Base-by-base conservation (phyloP, 1,140 invertebrate genomes). In the Drosophila chauvacae region DNA sequence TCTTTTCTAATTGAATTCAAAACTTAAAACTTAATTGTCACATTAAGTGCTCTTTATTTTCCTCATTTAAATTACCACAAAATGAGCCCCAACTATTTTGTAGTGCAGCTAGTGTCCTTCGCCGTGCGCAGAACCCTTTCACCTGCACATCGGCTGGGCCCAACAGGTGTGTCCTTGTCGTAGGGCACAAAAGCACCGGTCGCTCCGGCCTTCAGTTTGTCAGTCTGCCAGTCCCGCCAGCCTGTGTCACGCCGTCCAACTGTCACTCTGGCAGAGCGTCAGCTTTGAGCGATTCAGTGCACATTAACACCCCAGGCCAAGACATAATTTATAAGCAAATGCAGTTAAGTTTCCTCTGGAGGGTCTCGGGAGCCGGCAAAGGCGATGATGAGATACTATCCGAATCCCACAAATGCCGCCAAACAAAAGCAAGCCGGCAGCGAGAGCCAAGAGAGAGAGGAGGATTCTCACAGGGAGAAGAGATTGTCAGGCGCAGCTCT, bases 81-180 rank as follows among this genome's bases (percentile, higher is more conserved):
- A 56, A 23, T 23, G 7, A 39, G 37, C 35, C 7, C 33, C 35
- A 41, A 61, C 47, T n/a, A 53, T 55, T 61, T 61, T 14, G 30
- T 26, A 37, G 59, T 60, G 42, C 28, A 41, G 2, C 7, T 13
- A 13, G 16, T 18, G 62, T 33, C 66, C 48, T 66, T 68, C n/a
- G 48, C 20, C 23, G 39, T 70, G 66, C 66, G 66, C 62, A 68
- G 48, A 53, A 60, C 63, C 74, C 71, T 61, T 77, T 77, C 60
- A 85, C 81, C 77, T 85, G 81, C 66, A 62, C 64, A 45, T 30
- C 16, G 20, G 9, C 3, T 13, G 16, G 39, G 72, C 57, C 58
- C 82, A 86, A 86, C 82, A 86, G 82, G 82, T 86, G 82, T 86
- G 78, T 59, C 60, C 65, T 75, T 79, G 70, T 66, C 70, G 62